Evolutionary conservation across 2,113 vertebrate genomes (phyloP), one percentile per base, ranked within the genome.

Genomic region (Diphyllodes magnificus): DNA sequence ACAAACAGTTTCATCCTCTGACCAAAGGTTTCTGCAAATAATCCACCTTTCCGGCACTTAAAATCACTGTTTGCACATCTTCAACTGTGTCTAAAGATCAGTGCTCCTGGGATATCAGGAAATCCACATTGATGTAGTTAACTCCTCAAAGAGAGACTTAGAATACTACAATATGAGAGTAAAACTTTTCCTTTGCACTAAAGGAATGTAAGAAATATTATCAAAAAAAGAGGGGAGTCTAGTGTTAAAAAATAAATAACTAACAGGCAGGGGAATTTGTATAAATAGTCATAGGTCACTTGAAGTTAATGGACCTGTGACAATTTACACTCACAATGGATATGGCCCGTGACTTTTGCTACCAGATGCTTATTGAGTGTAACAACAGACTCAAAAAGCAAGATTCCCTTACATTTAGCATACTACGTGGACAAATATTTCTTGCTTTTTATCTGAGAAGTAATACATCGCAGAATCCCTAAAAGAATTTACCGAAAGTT

Each of bases 271-370:
- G 16, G 21, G 30, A 90, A 87, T 91, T 91, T 91, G 82, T 94
- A 59, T 90, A 66, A 84, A 75, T 60, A 85, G 95, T 95, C 89
- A 95, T 85, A 96, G 94, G 42, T 96, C 82, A 95, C 54, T 47
- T 91, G 87, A 90, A 96, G 78, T 72, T 70, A 95, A 91, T 82
- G 82, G 66, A 47, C 89, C 87, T 88, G 15, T n/a, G 59, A 85
- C 82, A 96, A 90, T 82, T 91, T 95, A 92, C 78, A 92, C 89
- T 95, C 63, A 76, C 50, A 42, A 54, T 23, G 23, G 63, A 69
- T 82, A 95, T 54, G 79, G 70, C n/a, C 90, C 50, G 0, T 95
- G 59, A 88, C 57, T 72, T 87, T 60, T 82, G 57, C 40, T 85
- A 66, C 86, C 72, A 90, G 64, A 71, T 64, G 45, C 49, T 68